Base-by-base conservation (phyloP, 2,888 invertebrate species). In the Tineola bisselliella region DNA sequence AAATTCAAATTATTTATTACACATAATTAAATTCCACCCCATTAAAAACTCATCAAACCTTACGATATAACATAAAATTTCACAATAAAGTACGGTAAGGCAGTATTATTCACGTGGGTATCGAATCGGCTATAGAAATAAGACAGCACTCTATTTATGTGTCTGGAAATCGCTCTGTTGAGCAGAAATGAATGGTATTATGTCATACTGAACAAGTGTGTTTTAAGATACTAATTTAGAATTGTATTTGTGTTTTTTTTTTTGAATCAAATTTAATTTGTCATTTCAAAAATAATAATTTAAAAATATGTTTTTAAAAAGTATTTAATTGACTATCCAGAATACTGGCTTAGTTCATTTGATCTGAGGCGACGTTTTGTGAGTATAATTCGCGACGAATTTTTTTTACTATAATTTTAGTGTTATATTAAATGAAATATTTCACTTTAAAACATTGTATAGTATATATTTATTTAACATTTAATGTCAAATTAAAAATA, bases 21-120 rank as follows among this genome's bases (percentile, higher is more conserved):
- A 33, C 58, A 15, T 58, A 58, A 58, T 58, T 58, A 58, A 58
- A 58, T 58, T 58, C 58, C 59, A n/a, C 63, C 66, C 68, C 67
- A 71, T 67, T 59, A 64, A 67, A 68, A 69, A 68, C 69, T 72
- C 72, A 68, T 75, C 72, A 73, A 74, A 73, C 70, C 75, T 79
- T 75, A 79, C 74, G 74, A 70, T 70, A 70, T 74, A 66, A 70
- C 74, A 74, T 79, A 78, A 80, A 79, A 58, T 58, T 25, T 33
- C 30, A 5, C 13, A n/a, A 31, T 33, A 58, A 58, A 58, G 13
- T 25, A 25, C 58, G 17, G 3, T 31, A 72, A 66, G 69, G 63
- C 67, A 66, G 66, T 71, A 74, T 74, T 73, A 74, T 71, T 75
- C 72, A 73, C 68, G 62, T 62, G 68, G 64, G 67, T 67, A 70